A percentile compares a stretch with the other conserved stretches of the same genome.
These are phyloP conservation scores for Drosophila lacicola DNA, from an alignment of 2,888 invertebrate genomes.

Conservation along the genomic window DNA sequence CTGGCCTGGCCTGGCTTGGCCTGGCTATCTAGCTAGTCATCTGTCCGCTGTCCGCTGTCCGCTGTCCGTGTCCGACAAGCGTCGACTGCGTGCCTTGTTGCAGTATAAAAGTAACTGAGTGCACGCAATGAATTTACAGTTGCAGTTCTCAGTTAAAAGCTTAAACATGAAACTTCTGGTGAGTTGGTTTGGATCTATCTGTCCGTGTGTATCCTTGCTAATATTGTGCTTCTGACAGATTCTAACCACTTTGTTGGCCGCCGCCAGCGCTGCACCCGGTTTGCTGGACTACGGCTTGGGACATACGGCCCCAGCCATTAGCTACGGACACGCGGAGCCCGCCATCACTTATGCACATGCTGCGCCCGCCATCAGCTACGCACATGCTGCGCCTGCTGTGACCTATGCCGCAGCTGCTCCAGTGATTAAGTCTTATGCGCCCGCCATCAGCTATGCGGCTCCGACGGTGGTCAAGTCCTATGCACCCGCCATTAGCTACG, in stretches of 20 bases:
- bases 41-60: conserved; percentile 31
- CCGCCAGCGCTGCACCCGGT: conserved; percentile 76
- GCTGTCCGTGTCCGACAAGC: conserved; percentile 20
- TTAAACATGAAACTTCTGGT: conserved; percentile 80
- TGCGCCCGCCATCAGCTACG: conserved; percentile 63
- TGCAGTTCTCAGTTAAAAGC: conserved; percentile 65
- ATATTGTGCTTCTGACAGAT: conserved; percentile 61
- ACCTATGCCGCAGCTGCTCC: conserved; percentile 60
- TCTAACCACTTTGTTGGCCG: conserved; percentile 64
- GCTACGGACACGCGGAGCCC: conserved; percentile 36
- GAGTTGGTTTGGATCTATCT: conserved; percentile 46
- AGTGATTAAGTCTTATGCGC: conserved; percentile 60
- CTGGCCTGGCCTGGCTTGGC: conserved; percentile 23
- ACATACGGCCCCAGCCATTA: conserved; percentile 44
- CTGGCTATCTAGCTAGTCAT: conserved; percentile 37
- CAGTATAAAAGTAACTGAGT: conserved; percentile 77
- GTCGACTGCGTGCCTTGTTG: conserved; percentile 33
- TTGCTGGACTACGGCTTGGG: conserved; percentile 66
- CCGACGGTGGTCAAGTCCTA: conserved; percentile 52
- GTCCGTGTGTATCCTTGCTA: background rate
- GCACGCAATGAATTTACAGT: conserved; percentile 73
- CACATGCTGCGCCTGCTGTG: conserved; percentile 58
- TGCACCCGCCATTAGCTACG: conserved; percentile 72
- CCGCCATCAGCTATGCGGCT: conserved; percentile 59
- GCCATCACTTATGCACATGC: conserved; percentile 48